phyloP scores from a whole-genome alignment of 2,113 vertebrate species.

The Dasypus novemcinctus region DNA sequence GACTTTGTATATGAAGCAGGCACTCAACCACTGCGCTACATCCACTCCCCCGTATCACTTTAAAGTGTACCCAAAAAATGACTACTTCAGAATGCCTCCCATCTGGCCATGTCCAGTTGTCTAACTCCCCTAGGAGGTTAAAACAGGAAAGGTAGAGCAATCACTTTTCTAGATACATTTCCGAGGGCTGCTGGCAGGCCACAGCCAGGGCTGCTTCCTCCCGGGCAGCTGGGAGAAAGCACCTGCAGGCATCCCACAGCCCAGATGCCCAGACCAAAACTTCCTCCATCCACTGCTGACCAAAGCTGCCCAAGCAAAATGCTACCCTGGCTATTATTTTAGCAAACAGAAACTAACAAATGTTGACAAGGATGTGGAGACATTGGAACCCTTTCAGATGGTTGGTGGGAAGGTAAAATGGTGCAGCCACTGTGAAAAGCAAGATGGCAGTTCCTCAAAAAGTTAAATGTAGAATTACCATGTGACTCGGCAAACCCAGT shows the following conservation, averaged over 20 bases:
- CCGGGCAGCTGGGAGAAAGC: background rate
- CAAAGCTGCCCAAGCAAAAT: background rate
- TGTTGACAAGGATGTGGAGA: no score
- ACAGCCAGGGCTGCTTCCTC: background rate
- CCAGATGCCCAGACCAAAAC: background rate
- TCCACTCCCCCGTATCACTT: no score
- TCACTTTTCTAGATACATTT: background rate
- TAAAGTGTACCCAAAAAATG: background rate
- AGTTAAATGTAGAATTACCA: no score
- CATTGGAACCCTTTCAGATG: no score
- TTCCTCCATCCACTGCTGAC: background rate
- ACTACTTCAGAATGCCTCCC: background rate
- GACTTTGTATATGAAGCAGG: no score
- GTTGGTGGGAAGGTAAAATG: no score
- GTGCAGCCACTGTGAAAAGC: no score
- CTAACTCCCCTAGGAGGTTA: background rate
- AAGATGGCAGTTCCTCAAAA: no score
- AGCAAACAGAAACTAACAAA: no score
- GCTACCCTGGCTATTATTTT: background rate
- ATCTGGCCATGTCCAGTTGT: background rate
- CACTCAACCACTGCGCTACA: no score
- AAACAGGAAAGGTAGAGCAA: background rate
- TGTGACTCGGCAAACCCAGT: no score
- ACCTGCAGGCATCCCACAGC: background rate
- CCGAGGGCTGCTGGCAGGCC: background rate